Conservation (phyloP, 2,888 invertebrate genomes). For the Melangyna quadrimaculata region DNA sequence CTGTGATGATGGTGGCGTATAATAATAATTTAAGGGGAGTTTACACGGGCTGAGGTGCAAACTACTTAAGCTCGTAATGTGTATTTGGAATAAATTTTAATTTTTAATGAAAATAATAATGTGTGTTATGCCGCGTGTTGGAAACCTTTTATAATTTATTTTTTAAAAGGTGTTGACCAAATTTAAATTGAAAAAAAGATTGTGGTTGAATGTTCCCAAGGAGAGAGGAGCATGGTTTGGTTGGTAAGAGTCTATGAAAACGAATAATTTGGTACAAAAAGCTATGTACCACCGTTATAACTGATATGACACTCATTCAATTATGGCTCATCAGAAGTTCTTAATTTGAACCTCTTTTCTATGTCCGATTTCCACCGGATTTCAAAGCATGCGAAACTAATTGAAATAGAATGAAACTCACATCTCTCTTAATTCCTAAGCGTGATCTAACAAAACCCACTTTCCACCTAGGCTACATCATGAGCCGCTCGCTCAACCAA, state of each 20-base stretch:
- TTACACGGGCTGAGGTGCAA: conserved; percentile 60
- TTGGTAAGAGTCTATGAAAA: too few relatives aligned
- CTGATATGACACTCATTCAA: too few relatives aligned
- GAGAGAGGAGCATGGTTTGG: too few relatives aligned
- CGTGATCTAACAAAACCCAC: conserved; percentile 47
- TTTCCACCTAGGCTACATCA: not conserved
- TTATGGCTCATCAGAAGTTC: too few relatives aligned
- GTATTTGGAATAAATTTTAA: conserved; percentile 52
- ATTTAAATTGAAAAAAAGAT: not conserved
- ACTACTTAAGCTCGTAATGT: conserved; percentile 49
- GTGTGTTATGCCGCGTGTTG: not conserved
- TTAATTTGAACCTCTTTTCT: too few relatives aligned
- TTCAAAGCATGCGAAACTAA: not conserved
- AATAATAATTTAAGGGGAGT: conserved; percentile 24
- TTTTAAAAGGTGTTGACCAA: not conserved
- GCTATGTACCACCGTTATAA: too few relatives aligned
- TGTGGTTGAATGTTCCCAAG: too few relatives aligned
- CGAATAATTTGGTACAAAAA: too few relatives aligned
- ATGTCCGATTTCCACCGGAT: too few relatives aligned
- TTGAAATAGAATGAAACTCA: not conserved
- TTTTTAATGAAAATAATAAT: not conserved
- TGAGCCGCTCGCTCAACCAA: not conserved
- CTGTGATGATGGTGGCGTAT: not conserved
- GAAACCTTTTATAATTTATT: not conserved
- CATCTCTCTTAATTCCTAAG: not conserved